Evolutionary conservation across 2,797 vertebrate species (phyloP).

Genomic region (Emys orbicularis): DNA sequence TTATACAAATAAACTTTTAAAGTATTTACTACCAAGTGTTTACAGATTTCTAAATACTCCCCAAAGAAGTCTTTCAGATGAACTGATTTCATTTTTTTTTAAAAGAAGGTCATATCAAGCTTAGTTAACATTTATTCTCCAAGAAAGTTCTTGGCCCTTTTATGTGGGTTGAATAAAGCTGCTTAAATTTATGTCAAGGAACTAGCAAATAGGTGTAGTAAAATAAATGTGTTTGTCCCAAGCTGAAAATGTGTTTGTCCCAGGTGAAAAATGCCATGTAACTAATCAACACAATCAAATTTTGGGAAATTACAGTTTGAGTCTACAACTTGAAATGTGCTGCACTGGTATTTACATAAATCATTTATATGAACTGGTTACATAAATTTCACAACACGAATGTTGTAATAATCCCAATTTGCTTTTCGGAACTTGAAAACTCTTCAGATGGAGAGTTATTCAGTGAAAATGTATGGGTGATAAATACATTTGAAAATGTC

Average conservation of each 20-base stretch:
- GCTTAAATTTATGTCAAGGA: background rate
- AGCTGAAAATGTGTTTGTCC: background rate
- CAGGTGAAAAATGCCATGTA: accelerated
- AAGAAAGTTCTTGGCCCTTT: background rate
- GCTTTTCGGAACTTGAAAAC: accelerated
- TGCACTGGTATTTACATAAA: accelerated
- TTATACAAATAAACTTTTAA: conserved; percentile 59
- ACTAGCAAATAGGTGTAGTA: background rate
- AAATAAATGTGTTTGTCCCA: background rate
- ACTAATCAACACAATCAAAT: background rate
- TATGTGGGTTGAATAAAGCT: background rate
- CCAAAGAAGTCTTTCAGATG: background rate
- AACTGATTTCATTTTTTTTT: background rate
- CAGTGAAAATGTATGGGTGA: background rate
- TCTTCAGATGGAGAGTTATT: background rate
- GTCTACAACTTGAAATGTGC: accelerated
- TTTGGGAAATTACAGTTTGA: background rate
- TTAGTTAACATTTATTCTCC: background rate
- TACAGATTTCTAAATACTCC: background rate
- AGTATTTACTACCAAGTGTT: conserved; percentile 15
- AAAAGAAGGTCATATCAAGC: background rate
- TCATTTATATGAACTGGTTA: background rate
- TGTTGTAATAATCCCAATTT: background rate
- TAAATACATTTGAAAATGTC: background rate
- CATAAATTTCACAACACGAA: background rate